These are phyloP conservation scores for Dromococcyx pavoninus DNA, from an alignment of 2,797 vertebrate species.

Conservation along the genomic window DNA sequence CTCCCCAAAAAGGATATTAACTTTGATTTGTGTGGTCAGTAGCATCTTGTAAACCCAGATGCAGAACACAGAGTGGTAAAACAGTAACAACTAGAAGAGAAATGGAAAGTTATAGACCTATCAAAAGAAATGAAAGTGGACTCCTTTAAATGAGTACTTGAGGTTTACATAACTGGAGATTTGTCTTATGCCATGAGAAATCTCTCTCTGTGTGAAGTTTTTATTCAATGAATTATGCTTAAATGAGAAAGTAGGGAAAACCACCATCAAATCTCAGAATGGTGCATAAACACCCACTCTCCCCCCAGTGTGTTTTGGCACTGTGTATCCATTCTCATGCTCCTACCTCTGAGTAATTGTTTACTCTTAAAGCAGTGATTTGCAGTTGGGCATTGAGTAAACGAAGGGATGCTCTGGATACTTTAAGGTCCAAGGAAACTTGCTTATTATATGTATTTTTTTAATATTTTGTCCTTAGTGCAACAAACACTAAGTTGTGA, in stretches of 20 bases:
- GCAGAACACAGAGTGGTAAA: not conserved
- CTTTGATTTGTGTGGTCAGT: slow-evolving; percentile 5
- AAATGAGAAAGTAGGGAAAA: not conserved
- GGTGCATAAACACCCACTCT: not conserved
- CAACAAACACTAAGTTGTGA: not conserved
- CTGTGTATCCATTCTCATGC: not conserved
- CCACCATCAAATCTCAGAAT: not conserved
- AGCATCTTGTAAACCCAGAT: not conserved
- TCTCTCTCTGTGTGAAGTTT: not conserved
- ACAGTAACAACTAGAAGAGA: not conserved
- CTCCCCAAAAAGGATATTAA: not conserved
- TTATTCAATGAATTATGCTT: not conserved
- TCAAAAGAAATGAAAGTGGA: not conserved
- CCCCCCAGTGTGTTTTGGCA: not conserved
- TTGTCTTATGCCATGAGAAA: not conserved
- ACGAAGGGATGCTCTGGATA: accelerated
- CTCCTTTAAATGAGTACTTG: not conserved
- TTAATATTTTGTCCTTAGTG: not conserved
- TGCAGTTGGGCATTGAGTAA: not conserved
- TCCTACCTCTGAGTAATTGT: not conserved
- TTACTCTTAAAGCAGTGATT: not conserved
- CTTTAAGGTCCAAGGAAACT: not conserved
- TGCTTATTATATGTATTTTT: not conserved
- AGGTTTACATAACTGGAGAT: not conserved
- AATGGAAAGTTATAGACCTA: not conserved